phyloP scores from a whole-genome alignment of 1,140 invertebrate species.

The Dolichoris vasculosae region DNA sequence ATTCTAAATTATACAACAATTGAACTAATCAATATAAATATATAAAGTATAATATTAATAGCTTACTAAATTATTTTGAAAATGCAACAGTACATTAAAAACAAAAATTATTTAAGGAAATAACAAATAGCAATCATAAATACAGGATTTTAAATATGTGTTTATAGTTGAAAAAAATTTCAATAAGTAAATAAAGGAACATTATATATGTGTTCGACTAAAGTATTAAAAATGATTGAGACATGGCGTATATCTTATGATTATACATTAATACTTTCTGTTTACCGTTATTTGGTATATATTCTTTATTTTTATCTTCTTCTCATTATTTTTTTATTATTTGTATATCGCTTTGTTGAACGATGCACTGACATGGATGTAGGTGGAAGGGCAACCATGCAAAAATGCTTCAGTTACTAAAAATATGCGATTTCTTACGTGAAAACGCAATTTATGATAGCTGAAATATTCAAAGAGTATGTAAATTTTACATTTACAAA shows the following conservation, averaged over 20 bases:
- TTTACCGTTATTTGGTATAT: slow-evolving; percentile 27
- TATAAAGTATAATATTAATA: too few relatives aligned
- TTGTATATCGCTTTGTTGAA: slow-evolving; percentile 24
- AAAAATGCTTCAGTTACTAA: slow-evolving; percentile 42
- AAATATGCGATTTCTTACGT: slow-evolving; percentile 46
- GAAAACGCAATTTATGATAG: slow-evolving; percentile 50
- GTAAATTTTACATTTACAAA: slow-evolving; percentile 51
- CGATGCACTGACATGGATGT: slow-evolving; percentile 15
- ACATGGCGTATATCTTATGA: neutral
- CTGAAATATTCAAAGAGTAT: slow-evolving; percentile 46
- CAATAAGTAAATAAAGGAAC: too few relatives aligned
- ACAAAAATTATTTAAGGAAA: too few relatives aligned
- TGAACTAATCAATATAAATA: too few relatives aligned
- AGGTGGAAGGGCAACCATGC: neutral
- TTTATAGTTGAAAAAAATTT: too few relatives aligned
- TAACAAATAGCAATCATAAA: too few relatives aligned
- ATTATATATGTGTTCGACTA: too few relatives aligned
- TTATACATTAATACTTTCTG: slow-evolving; percentile 41
- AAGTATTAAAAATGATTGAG: slow-evolving; percentile 40
- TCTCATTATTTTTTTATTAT: slow-evolving; percentile 24
- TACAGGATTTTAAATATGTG: too few relatives aligned
- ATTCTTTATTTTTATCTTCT: neutral
- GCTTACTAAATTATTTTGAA: too few relatives aligned
- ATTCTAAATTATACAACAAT: too few relatives aligned
- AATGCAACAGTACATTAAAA: too few relatives aligned